Conservation (phyloP, 2,113 vertebrate genomes). For the Cariama cristata region DNA sequence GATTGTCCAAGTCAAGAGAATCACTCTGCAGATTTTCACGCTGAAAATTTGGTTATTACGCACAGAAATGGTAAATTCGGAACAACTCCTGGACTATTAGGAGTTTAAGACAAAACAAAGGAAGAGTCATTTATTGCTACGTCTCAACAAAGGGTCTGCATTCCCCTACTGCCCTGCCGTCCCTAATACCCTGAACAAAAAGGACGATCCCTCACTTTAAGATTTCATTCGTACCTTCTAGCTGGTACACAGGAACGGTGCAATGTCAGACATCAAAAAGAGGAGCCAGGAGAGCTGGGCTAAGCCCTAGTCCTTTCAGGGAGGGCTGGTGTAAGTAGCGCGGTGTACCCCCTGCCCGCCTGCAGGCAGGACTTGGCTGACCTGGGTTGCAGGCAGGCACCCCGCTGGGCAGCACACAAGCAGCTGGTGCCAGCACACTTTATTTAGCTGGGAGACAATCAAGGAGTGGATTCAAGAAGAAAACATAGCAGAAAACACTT, state of each 20-base stretch:
- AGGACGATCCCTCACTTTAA: neutral
- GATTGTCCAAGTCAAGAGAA: constrained; percentile 60
- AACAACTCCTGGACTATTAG: neutral
- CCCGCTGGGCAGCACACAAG: neutral
- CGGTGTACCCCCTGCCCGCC: neutral
- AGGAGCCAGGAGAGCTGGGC: neutral
- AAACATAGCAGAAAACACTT: neutral
- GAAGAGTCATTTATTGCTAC: constrained; percentile 53
- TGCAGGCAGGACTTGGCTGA: neutral
- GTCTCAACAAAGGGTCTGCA: neutral
- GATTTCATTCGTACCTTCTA: neutral
- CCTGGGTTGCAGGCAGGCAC: neutral
- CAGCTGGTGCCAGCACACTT: neutral
- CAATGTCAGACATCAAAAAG: neutral
- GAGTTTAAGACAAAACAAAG: constrained; percentile 17
- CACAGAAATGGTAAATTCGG: neutral
- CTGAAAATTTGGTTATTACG: constrained; percentile 21
- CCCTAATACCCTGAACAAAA: neutral
- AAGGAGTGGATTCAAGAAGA: neutral
- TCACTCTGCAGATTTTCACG: constrained; percentile 12
- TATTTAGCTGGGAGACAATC: neutral
- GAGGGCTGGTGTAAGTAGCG: neutral
- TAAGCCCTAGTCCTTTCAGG: neutral
- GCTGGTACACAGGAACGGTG: rapidly evolving
- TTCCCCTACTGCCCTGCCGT: neutral